These are phyloP conservation scores for Kryptolebias ocellatus DNA, from an alignment of 2,797 vertebrate species.

Conservation along the genomic window DNA sequence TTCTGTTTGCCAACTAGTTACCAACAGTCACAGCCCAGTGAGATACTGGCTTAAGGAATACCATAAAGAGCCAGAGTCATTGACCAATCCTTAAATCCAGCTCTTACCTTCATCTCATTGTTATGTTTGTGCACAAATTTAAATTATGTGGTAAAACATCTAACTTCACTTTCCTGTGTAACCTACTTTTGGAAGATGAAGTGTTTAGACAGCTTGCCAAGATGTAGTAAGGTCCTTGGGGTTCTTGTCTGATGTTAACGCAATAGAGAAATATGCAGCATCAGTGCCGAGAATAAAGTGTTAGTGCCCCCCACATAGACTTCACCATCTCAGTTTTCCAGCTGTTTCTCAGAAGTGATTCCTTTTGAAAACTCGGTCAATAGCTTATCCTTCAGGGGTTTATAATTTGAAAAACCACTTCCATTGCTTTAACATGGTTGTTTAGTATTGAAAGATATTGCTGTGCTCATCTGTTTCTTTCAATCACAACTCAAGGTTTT, in stretches of 20 bases:
- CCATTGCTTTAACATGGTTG: conserved; percentile 39
- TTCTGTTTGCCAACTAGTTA: too few relatives aligned
- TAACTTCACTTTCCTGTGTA: neutral
- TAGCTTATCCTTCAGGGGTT: conserved; percentile 27
- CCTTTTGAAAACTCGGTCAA: conserved; percentile 27
- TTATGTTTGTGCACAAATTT: neutral
- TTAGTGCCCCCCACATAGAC: conserved; percentile 13
- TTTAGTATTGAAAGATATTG: conserved; percentile 20
- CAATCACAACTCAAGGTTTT: conserved; percentile 15
- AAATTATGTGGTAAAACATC: neutral
- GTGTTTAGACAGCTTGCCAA: neutral
- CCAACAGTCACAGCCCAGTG: too few relatives aligned
- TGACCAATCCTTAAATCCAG: neutral
- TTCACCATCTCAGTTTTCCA: neutral
- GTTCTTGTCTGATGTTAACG: conserved; percentile 10
- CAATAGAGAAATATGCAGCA: conserved; percentile 20
- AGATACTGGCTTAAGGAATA: too few relatives aligned
- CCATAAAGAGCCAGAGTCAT: neutral
- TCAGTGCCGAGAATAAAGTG: conserved; percentile 26
- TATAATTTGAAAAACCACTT: conserved; percentile 8
- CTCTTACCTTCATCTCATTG: too few relatives aligned
- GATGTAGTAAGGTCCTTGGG: neutral
- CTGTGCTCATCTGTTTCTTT: conserved; percentile 3
- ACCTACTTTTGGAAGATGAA: neutral
- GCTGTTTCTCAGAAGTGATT: conserved; percentile 19